phyloP scores from a whole-genome alignment of 2,113 vertebrate genomes.

The Trochalopteron elliotii region DNA sequence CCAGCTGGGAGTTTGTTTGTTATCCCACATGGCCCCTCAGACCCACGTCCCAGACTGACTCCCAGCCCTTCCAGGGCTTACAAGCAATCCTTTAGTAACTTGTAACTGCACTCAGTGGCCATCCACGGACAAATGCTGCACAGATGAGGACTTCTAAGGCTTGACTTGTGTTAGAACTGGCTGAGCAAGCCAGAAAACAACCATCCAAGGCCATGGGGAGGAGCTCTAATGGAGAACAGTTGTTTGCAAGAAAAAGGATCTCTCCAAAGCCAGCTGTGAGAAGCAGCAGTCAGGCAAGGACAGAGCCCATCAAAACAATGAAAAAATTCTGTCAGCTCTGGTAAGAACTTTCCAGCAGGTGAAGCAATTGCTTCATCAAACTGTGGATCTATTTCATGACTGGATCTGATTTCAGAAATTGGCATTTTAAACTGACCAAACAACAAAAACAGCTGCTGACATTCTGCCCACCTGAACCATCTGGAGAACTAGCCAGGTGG shows the following conservation, averaged over 20 bases:
- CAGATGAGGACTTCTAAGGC: not conserved
- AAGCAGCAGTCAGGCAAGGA: not conserved
- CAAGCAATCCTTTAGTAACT: not conserved
- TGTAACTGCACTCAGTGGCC: not conserved
- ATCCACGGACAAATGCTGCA: not conserved
- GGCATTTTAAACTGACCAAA: not conserved
- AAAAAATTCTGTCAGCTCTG: not conserved
- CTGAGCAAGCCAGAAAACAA: not conserved
- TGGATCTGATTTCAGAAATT: not conserved
- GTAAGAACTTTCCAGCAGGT: not conserved
- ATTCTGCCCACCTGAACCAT: not conserved
- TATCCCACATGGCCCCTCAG: not conserved
- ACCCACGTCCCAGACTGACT: accelerated
- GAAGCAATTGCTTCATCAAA: not conserved
- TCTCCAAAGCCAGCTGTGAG: not conserved
- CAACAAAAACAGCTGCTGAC: not conserved
- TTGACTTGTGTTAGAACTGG: not conserved
- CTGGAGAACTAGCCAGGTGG: not conserved
- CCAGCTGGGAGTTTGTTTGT: not conserved
- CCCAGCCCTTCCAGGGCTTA: not conserved
- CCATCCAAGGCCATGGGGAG: not conserved
- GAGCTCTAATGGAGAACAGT: not conserved
- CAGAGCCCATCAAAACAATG: not conserved
- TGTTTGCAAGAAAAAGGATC: not conserved
- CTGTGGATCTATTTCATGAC: not conserved